Base-by-base conservation (phyloP, 2,113 vertebrate genomes). In the Platichthys flesus region DNA sequence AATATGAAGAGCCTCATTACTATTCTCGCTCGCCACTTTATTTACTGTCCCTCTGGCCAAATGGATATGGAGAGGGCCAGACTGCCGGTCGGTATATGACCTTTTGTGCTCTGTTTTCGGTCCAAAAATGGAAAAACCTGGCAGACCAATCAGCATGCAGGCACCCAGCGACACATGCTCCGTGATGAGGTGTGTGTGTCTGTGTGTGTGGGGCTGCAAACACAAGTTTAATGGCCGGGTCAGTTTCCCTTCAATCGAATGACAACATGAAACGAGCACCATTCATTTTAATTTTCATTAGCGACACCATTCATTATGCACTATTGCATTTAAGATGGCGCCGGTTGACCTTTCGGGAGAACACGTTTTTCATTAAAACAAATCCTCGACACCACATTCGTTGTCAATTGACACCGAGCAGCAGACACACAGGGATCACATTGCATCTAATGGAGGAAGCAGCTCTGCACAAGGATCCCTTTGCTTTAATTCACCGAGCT, bases 1-100 rank as follows among this genome's bases (percentile, higher is more conserved):
- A 61, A 58, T 67, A 76, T 89, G 85, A 89, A 90, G 85, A 86
- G 82, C 70, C 31, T 78, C 71, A 73, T 89, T 78, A 79, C 57
- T 84, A 28, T 60, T 70, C 75, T 85, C 68, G 2, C 70, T 67
- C 18, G 57, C 76, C 68, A 69, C 82, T 86, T 62, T 80, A 77
- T 72, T 54, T 72, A 76, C 60, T 15, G 56, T 75, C 72, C 49
- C 61, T 66, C 15, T 24, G 37, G 71, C 80, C 73, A 82, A 82
- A 81, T 86, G 73, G 79, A 85, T 71, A 61, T 89, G 65, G 57
- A 90, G 88, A 82, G 74, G 70, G 73, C 24, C 68, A 28, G 57
- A 85, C 40, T 42, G 40, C 40, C 63, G 61, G 74, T 56, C 74
- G 58, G 24, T 18, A 21, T 2, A 37, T 54, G 71, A 74, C 84